Conservation (phyloP, 2,888 invertebrate genomes). For the Pterostichus niger region DNA sequence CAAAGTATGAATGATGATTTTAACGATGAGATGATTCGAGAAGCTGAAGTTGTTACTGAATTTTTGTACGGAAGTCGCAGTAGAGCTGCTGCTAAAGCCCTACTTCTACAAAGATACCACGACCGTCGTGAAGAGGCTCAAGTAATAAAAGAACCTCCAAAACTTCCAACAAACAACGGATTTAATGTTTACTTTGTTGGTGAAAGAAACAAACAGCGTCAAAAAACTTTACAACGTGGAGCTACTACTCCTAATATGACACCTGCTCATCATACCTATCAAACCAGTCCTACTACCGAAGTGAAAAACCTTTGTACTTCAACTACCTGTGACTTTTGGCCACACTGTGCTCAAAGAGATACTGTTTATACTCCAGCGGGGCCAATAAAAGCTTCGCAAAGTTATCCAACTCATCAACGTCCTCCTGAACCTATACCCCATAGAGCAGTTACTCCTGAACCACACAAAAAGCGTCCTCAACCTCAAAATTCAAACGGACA, state of each 20-base stretch:
- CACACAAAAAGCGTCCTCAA: conserved; percentile 68
- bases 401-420: conserved; percentile 79
- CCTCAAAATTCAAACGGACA: conserved; percentile 33
- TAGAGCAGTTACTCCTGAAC: conserved; percentile 68
- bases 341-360: conserved; percentile 79
- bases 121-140: conserved; percentile 72
- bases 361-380: conserved; percentile 70
- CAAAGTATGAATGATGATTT: conserved; percentile 71
- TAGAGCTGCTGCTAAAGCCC: conserved; percentile 78
- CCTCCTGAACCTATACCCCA: conserved; percentile 74
- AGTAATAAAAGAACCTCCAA: conserved; percentile 69
- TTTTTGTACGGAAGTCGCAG: conserved; percentile 80
- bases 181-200: conserved; percentile 75
- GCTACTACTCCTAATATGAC: conserved; percentile 77
- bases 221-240: conserved; percentile 77
- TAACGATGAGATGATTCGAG: conserved; percentile 78
- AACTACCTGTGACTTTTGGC: conserved; percentile 83
- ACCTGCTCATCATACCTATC: conserved; percentile 71
- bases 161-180: conserved; percentile 72
- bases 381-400: conserved; percentile 78
- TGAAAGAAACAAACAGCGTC: conserved; percentile 74
- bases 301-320: conserved; percentile 77
- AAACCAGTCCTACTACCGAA: conserved; percentile 71
- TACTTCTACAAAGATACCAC: conserved; percentile 76
- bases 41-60: conserved; percentile 80